phyloP scores from a whole-genome alignment of 2,113 vertebrate species.

The Oncorhynchus kisutch region DNA sequence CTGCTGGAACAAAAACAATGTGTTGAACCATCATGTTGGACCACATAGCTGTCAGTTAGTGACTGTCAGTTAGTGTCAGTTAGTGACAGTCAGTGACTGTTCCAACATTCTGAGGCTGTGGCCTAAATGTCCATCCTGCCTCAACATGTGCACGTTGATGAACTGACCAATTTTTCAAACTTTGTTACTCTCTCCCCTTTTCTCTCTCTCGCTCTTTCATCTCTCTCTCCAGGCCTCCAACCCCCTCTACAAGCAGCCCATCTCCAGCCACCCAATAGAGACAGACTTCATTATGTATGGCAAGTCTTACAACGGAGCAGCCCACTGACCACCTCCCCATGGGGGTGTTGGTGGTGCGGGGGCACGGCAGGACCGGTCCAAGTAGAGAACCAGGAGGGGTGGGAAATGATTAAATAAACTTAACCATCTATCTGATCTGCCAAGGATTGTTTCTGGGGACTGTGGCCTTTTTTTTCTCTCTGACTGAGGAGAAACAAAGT shows the following conservation, averaged over 20 bases:
- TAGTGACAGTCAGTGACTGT: no score
- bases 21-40: constrained; percentile 22
- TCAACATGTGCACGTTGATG: constrained; percentile 34
- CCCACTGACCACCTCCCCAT: constrained; percentile 76
- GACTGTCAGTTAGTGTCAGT: no score
- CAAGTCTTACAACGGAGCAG: constrained; percentile 87
- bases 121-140: background rate
- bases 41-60: no score
- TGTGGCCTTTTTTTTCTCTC: constrained; percentile 29
- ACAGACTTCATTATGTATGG: constrained; percentile 85
- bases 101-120: background rate
- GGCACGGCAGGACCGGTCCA: constrained; percentile 72
- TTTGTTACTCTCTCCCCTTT: background rate
- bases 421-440: background rate
- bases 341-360: constrained; percentile 9
- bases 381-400: no score
- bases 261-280: constrained; percentile 83
- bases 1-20: constrained; percentile 10
- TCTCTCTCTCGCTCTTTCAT: no score
- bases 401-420: no score
- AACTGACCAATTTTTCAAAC: constrained; percentile 16
- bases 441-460: constrained; percentile 7
- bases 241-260: constrained; percentile 91
- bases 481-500: constrained; percentile 10
- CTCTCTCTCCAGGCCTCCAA: constrained; percentile 82